phyloP scores from a whole-genome alignment of 2,888 invertebrate genomes.

The Brachynemurus nebulosus region DNA sequence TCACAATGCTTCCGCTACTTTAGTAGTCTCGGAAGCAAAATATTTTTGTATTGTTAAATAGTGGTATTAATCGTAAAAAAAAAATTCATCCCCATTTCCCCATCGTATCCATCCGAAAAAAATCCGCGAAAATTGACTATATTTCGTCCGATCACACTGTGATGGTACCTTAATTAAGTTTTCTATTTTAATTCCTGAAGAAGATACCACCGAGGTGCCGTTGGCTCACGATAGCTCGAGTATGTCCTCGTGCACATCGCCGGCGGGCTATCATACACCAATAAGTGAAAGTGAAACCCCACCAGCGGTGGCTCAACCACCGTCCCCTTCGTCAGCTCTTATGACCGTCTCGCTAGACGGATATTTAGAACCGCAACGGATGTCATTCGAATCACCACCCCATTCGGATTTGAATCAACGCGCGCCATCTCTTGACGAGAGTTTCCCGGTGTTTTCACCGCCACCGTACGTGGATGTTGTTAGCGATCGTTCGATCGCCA shows the following conservation, averaged over 20 bases:
- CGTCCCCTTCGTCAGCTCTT: constrained; percentile 72
- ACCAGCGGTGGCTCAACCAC: constrained; percentile 40
- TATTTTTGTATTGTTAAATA: too few species aligned
- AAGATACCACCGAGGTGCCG: too few species aligned
- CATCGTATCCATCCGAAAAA: too few species aligned
- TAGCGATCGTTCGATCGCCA: constrained; percentile 25
- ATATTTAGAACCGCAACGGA: constrained; percentile 69
- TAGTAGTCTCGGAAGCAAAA: too few species aligned
- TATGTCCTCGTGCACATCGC: constrained; percentile 42
- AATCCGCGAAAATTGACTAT: too few species aligned
- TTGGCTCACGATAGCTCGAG: constrained; percentile 41
- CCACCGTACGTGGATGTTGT: constrained; percentile 46
- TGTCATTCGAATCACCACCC: constrained; percentile 68
- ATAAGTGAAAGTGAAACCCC: constrained; percentile 45
- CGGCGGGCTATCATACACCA: constrained; percentile 68
- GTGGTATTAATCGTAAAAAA: too few species aligned
- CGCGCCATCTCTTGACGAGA: constrained; percentile 60
- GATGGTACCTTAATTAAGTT: too few species aligned
- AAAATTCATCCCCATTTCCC: too few species aligned
- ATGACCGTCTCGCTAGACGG: constrained; percentile 76
- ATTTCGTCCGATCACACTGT: too few species aligned
- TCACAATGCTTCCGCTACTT: too few species aligned
- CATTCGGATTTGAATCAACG: constrained; percentile 55
- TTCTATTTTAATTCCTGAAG: too few species aligned
- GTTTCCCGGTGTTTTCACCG: constrained; percentile 74